Percentiles rank a stretch among this genome's conserved stretches.
phyloP scores from a whole-genome alignment of 2,797 vertebrate species.

The Lophotriccus pileatus region DNA sequence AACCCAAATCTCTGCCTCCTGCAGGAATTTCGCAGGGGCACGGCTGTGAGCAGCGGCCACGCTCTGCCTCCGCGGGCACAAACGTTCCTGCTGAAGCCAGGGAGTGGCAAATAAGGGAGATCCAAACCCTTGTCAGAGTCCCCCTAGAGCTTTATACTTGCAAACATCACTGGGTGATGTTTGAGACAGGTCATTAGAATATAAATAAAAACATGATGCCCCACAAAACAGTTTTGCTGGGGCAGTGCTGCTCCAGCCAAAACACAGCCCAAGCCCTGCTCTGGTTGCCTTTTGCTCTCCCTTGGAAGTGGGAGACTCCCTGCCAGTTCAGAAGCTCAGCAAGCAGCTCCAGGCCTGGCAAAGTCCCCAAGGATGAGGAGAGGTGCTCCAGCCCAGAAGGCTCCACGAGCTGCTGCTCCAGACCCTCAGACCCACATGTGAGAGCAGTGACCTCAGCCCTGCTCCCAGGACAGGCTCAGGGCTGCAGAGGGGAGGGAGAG shows the following conservation, averaged over 20 bases:
- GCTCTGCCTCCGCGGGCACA: neutral
- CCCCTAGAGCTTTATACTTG: neutral
- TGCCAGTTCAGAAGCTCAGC: too few relatives aligned
- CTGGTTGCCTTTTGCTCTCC: neutral
- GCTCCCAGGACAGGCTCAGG: neutral
- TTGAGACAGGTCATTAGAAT: neutral
- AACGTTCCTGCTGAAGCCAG: neutral
- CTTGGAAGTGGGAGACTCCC: neutral
- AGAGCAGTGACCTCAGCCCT: accelerated
- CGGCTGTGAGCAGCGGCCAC: neutral
- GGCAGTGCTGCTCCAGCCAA: neutral
- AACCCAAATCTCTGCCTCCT: neutral
- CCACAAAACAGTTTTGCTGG: neutral
- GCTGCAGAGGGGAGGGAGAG: neutral
- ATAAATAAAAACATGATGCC: neutral
- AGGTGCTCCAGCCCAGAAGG: neutral
- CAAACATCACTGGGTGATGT: neutral
- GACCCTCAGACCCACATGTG: accelerated
- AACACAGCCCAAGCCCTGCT: neutral
- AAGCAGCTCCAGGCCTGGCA: neutral
- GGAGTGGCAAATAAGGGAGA: neutral
- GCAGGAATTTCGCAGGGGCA: neutral
- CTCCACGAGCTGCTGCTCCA: neutral
- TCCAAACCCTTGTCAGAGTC: neutral
- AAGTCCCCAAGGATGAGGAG: neutral